Percentiles rank a stretch among this genome's conserved stretches.
phyloP scores from a whole-genome alignment of 2,113 vertebrate genomes.

The Herpailurus yagouaroundi region DNA sequence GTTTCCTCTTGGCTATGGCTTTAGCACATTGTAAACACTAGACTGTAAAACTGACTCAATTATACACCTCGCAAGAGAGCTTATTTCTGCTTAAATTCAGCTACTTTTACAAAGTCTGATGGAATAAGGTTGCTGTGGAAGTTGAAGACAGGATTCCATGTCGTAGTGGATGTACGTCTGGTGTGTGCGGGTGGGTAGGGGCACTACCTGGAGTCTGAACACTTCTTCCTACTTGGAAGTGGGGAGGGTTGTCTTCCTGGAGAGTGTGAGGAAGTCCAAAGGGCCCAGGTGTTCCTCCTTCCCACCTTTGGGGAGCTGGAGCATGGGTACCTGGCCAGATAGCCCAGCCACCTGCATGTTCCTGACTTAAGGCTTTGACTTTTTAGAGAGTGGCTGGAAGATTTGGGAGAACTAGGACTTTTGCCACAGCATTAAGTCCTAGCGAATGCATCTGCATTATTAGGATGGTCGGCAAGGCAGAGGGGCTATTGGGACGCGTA shows the following conservation, averaged over 20 bases:
- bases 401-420: background rate
- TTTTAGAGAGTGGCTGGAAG: background rate
- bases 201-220: background rate
- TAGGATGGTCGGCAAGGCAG: background rate
- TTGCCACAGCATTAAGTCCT: background rate
- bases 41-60: conserved; percentile 38
- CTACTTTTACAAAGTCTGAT: background rate
- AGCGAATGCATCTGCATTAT: background rate
- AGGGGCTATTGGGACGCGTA: background rate
- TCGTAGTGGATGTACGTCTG: background rate
- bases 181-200: background rate
- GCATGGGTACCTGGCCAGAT: background rate
- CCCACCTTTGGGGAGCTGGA: background rate
- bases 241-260: background rate
- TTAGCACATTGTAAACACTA: conserved; percentile 62
- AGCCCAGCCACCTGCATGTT: background rate
- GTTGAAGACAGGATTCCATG: background rate
- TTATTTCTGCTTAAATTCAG: background rate
- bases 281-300: background rate
- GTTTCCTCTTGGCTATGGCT: conserved; percentile 33
- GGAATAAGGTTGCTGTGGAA: background rate
- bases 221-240: background rate
- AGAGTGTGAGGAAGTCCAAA: background rate
- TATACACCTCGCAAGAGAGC: background rate
- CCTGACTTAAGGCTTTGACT: background rate